Conservation (phyloP, 2,888 invertebrate species). For the Stenichneumon culpator region DNA sequence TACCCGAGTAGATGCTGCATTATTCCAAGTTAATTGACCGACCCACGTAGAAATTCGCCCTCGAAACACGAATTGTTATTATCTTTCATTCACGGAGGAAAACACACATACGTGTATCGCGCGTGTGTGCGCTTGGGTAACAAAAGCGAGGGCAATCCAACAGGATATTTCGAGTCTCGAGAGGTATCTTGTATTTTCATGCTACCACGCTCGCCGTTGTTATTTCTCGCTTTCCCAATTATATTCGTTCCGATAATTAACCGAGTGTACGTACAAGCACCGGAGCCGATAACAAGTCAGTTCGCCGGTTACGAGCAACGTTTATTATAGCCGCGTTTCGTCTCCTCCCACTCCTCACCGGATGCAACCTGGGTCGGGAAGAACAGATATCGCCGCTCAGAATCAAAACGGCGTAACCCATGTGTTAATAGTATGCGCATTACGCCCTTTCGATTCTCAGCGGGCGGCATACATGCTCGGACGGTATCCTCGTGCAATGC, state of each 20-base stretch:
- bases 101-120: background rate
- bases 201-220: slow-evolving; percentile 12
- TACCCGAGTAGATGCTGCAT: background rate
- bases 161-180: slow-evolving; percentile 30
- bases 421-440: too few species aligned
- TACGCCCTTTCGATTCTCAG: too few species aligned
- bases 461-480: background rate
- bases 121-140: background rate
- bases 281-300: slow-evolving; percentile 37
- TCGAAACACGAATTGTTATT: slow-evolving; percentile 40
- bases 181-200: slow-evolving; percentile 49
- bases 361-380: background rate
- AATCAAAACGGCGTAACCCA: too few species aligned
- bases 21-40: slow-evolving; percentile 38
- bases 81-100: slow-evolving; percentile 20
- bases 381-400: background rate
- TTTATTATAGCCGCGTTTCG: slow-evolving; percentile 9
- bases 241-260: slow-evolving; percentile 66
- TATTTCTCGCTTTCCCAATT: slow-evolving; percentile 61
- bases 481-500: slow-evolving; percentile 18
- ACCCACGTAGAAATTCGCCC: background rate
- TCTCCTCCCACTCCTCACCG: background rate
- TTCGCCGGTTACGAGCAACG: slow-evolving; percentile 31
- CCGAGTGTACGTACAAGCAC: slow-evolving; percentile 37
- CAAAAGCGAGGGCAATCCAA: slow-evolving; percentile 13